phyloP scores from a whole-genome alignment of 2,888 invertebrate genomes.

The Pheosia tremula region DNA sequence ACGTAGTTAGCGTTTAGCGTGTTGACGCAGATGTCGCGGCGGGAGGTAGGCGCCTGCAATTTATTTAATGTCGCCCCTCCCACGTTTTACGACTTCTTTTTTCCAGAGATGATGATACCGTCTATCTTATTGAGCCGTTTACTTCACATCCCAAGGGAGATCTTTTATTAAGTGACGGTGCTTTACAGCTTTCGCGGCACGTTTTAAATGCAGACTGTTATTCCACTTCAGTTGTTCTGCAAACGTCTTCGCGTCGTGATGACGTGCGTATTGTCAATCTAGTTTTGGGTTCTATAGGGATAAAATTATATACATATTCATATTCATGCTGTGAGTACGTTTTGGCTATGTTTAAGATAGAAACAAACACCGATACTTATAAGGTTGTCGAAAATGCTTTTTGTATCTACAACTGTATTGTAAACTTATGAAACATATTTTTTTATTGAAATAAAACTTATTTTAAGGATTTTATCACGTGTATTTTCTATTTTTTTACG shows the following conservation, averaged over 20 bases:
- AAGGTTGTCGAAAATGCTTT: too few relatives aligned
- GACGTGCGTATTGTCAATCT: conserved; percentile 23
- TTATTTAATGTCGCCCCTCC: conserved; percentile 76
- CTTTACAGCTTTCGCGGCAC: conserved; percentile 58
- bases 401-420: too few relatives aligned
- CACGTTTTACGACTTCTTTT: conserved; percentile 75
- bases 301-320: neutral
- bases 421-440: too few relatives aligned
- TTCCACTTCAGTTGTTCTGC: conserved; percentile 40
- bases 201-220: conserved; percentile 46
- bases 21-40: conserved; percentile 64
- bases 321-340: conserved; percentile 5
- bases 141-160: conserved; percentile 67
- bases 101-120: conserved; percentile 65
- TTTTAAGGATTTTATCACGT: too few relatives aligned
- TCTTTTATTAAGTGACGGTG: conserved; percentile 77
- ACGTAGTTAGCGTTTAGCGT: conserved; percentile 50
- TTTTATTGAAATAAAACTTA: too few relatives aligned
- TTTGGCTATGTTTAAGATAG: too few relatives aligned
- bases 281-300: conserved; percentile 6
- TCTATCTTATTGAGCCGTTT: conserved; percentile 79
- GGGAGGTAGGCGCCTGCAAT: conserved; percentile 70
- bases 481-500: too few relatives aligned
- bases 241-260: conserved; percentile 36
- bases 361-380: too few relatives aligned